These are phyloP conservation scores for Upupa epops DNA, from an alignment of 2,113 vertebrate species.

Conservation along the genomic window DNA sequence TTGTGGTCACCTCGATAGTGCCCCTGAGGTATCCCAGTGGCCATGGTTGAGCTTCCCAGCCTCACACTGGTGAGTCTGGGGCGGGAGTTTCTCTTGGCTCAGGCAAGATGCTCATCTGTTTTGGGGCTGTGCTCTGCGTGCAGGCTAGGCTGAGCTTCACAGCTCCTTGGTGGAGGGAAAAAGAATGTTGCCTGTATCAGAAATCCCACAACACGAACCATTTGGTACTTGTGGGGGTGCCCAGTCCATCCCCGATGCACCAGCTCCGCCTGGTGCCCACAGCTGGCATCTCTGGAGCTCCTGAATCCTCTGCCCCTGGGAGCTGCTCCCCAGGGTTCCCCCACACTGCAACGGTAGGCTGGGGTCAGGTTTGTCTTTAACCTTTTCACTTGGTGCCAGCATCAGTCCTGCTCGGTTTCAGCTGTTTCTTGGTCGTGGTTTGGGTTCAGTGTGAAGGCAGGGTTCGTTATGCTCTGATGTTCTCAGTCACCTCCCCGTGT, in stretches of 20 bases:
- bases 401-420: accelerated
- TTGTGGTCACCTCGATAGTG: background rate
- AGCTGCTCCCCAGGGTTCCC: background rate
- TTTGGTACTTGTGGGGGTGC: too few relatives aligned
- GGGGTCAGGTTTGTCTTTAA: accelerated
- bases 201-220: background rate
- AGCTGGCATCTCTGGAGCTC: background rate
- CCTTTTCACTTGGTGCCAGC: accelerated
- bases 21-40: background rate
- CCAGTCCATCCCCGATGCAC: background rate
- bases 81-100: background rate
- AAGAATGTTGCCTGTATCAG: accelerated
- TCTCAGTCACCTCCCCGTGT: background rate
- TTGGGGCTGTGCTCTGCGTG: background rate
- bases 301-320: too few relatives aligned
- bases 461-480: background rate
- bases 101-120: background rate
- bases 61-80: background rate
- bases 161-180: background rate
- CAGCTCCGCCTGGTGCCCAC: conserved; percentile 41
- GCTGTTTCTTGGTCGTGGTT: background rate
- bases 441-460: background rate
- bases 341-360: background rate
- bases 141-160: background rate
- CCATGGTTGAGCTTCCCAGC: background rate